These are phyloP conservation scores for Drosophila elegans DNA, from an alignment of 1,140 invertebrate species.

Conservation along the genomic window DNA sequence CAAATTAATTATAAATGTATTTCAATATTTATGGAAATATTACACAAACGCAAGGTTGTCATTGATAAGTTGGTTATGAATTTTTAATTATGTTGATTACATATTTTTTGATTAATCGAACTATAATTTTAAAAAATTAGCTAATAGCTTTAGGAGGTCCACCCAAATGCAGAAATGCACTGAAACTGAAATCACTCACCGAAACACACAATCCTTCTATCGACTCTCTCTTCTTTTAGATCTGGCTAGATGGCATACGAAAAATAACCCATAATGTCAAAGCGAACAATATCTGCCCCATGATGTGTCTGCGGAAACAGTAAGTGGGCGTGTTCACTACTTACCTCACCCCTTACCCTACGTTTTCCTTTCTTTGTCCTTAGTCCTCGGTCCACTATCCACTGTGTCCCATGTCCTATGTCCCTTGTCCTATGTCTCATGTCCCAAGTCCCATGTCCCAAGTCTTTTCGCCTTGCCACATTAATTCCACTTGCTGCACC, in stretches of 20 bases:
- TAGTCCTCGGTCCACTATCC: slow-evolving; percentile 4
- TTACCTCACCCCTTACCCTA: neutral
- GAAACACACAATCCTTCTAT: slow-evolving; percentile 29
- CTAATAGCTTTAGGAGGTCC: neutral
- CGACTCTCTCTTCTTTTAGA: slow-evolving; percentile 87
- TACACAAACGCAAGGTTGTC: no score
- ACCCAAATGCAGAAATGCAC: neutral
- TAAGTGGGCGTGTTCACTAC: slow-evolving; percentile 88
- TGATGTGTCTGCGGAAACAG: slow-evolving; percentile 99
- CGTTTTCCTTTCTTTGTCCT: neutral
- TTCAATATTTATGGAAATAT: neutral
- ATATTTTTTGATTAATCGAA: no score
- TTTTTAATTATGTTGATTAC: no score
- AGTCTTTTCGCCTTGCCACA: slow-evolving; percentile 10
- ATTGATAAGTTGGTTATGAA: no score
- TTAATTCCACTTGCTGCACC: slow-evolving; percentile 47
- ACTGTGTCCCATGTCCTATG: neutral
- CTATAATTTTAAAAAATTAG: no score
- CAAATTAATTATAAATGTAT: no score
- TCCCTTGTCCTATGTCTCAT: no score
- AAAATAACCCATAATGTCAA: slow-evolving; percentile 99
- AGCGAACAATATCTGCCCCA: slow-evolving; percentile 99
- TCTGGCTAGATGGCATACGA: slow-evolving; percentile 97
- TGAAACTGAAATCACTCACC: neutral
- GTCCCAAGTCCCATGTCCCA: neutral